Evolutionary conservation across 2,797 vertebrate genomes (phyloP), one percentile per base, ranked within the genome.

Genomic region (Gymnoscopelus microlampas): DNA sequence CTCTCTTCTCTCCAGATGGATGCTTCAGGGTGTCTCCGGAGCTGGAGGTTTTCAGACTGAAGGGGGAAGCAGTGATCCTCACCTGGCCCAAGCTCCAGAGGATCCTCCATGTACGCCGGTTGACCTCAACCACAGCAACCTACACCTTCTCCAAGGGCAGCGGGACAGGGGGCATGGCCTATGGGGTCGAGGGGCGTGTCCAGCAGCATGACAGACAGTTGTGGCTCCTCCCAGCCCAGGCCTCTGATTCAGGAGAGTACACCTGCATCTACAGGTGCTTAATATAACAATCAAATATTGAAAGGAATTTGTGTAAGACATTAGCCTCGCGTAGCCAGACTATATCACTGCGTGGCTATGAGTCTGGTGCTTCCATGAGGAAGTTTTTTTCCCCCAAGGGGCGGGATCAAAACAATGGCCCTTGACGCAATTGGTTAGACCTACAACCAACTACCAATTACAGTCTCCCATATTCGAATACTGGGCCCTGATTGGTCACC

Each of bases 201-300:
- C 82, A 87, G 82, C 75, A 80, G 56, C 76, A 76, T 19, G 74
- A 81, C 4, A 74, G 86, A 0, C 59, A 83, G 8, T 79, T 99
- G 60, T 96, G 95, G 96, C 87, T 99, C 73, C 89, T 98, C 63
- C 96, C 97, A 5, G 93, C 88, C 32, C 73, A 51, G 67, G 47
- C 70, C 7, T 91, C 88, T 0, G 96, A 99, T 84, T 94, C 96
- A 0, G 97, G 95, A 50, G 76, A 91, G 11, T 98, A 98, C 50
- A 76, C 85, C 73, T 98, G 97, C 82, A 93, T 90, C 0, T 80
- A 91, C 88, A 96, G 96, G 97, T 97, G 65, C 2, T 29, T 0
- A 32, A 12, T 0, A 8, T 15, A 1, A 68, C 13, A 5, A 53
- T 32, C 12, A 35, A 35, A 35, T 35, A 35, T 35, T 32, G 3